phyloP scores from a whole-genome alignment of 1,140 invertebrate genomes.

The Muscidifurax raptorellus region DNA sequence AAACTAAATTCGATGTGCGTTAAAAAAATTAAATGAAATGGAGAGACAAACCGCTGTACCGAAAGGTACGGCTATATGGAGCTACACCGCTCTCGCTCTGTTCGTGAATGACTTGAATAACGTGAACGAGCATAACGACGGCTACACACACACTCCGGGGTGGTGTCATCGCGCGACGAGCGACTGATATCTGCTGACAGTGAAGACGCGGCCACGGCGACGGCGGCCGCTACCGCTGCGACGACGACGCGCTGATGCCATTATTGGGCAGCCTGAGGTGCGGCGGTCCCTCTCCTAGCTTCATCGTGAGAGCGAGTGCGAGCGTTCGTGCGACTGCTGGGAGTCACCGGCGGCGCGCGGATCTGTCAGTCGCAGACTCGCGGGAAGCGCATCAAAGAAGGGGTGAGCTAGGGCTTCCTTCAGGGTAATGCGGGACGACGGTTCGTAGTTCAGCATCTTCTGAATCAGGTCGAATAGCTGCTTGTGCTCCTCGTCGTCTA shows the following conservation, averaged over 20 bases:
- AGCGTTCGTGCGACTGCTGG: conserved; percentile 76
- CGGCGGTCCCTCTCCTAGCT: conserved; percentile 72
- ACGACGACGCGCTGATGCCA: background rate
- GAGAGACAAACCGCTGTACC: background rate
- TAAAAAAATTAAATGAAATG: background rate
- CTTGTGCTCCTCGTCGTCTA: conserved; percentile 92
- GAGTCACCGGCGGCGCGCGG: conserved; percentile 74
- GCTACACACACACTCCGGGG: background rate
- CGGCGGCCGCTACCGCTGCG: background rate
- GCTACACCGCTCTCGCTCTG: background rate
- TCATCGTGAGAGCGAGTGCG: conserved; percentile 80
- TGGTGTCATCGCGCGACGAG: conserved; percentile 39
- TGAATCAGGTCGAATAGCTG: conserved; percentile 96
- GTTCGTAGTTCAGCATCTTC: conserved; percentile 98
- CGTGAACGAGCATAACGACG: background rate
- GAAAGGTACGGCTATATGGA: background rate
- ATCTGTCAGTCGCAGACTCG: conserved; percentile 82
- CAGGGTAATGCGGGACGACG: conserved; percentile 90
- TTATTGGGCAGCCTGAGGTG: conserved; percentile 17
- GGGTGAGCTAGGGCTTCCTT: conserved; percentile 93
- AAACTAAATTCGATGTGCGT: background rate
- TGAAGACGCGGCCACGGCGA: background rate
- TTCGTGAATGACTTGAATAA: conserved; percentile 27
- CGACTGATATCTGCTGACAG: background rate
- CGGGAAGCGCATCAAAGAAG: conserved; percentile 92